A percentile compares a stretch with the other conserved stretches of the same genome.
phyloP scores from a whole-genome alignment of 2,888 invertebrate species.

The Tetrapedia diversipes region DNA sequence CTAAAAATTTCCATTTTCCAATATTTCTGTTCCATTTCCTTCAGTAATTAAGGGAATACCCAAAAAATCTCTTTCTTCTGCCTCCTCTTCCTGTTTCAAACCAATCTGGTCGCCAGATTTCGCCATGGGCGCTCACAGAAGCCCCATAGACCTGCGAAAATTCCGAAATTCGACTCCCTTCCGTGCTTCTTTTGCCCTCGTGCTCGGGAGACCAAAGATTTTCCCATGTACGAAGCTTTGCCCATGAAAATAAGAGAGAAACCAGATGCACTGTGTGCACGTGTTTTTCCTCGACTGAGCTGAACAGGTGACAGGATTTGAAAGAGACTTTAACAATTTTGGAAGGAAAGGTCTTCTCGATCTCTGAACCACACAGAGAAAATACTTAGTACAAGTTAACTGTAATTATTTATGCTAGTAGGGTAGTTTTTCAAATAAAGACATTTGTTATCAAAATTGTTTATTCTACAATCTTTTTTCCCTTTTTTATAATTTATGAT shows the following conservation, averaged over 20 bases:
- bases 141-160: conserved; percentile 14
- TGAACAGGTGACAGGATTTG: conserved; percentile 30
- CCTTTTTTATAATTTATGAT: too few relatives aligned
- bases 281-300: background rate
- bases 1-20: too few relatives aligned
- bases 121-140: background rate
- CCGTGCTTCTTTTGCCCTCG: background rate
- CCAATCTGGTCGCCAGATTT: conserved; percentile 45
- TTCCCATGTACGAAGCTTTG: background rate
- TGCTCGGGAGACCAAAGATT: background rate
- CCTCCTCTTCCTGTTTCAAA: background rate
- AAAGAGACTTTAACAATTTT: conserved; percentile 9
- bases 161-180: conserved; percentile 18
- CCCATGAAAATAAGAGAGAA: background rate
- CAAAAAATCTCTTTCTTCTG: too few relatives aligned
- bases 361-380: background rate
- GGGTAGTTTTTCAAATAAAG: too few relatives aligned
- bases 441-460: too few relatives aligned
- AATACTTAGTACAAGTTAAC: too few relatives aligned
- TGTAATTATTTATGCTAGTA: too few relatives aligned
- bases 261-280: conserved; percentile 5
- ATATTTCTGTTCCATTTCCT: too few relatives aligned
- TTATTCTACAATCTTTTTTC: too few relatives aligned
- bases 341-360: background rate
- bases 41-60: too few relatives aligned